Conservation (phyloP, 2,113 vertebrate species). For the Dolichotis patagonum region DNA sequence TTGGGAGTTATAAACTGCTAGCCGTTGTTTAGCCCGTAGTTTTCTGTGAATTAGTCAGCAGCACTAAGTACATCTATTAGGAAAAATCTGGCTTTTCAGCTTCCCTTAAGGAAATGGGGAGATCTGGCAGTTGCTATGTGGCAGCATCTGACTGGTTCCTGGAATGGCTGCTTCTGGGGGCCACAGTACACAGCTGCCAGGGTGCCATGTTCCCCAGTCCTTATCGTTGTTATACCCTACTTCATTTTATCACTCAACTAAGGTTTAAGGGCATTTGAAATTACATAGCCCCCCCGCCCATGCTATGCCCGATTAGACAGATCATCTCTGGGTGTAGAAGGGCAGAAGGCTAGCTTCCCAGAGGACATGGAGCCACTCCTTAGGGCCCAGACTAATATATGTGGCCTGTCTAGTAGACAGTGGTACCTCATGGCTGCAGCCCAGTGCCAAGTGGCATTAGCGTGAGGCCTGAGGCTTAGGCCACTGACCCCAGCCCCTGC, state of each 20-base stretch:
- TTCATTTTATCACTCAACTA: not conserved
- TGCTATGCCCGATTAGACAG: not conserved
- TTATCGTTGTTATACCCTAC: not conserved
- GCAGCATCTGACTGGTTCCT: too few species aligned
- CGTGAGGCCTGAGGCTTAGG: not conserved
- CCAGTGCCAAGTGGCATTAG: fast-evolving
- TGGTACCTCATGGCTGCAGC: not conserved
- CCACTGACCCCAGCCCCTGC: not conserved
- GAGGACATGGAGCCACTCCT: not conserved
- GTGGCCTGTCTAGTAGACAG: not conserved
- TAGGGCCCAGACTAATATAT: not conserved
- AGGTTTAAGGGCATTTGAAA: not conserved
- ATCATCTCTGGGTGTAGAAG: not conserved
- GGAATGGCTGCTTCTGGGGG: not conserved
- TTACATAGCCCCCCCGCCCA: too few species aligned
- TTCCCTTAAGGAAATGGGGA: not conserved
- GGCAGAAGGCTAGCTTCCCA: not conserved
- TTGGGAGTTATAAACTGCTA: not conserved
- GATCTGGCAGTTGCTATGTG: not conserved
- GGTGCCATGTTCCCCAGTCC: not conserved
- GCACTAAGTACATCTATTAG: not conserved
- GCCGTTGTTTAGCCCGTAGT: not conserved
- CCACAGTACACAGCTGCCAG: not conserved
- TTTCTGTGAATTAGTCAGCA: not conserved
- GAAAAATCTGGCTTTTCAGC: not conserved